These are phyloP conservation scores for Champsocephalus esox DNA, from an alignment of 2,797 vertebrate genomes.

Conservation along the genomic window DNA sequence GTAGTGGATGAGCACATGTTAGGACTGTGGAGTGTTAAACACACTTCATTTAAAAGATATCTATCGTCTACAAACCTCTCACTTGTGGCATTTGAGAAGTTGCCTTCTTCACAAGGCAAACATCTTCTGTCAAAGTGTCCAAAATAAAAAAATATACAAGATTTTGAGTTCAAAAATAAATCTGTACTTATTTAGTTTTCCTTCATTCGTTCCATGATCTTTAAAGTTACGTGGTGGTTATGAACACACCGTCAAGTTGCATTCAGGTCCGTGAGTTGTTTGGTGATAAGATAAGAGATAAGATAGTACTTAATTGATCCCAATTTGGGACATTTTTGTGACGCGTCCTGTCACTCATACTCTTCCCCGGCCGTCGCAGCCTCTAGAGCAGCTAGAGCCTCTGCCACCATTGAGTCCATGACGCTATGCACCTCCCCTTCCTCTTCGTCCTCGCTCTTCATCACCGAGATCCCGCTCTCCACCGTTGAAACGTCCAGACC, in stretches of 20 bases:
- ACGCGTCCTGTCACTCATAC: conserved; percentile 71
- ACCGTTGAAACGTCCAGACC: conserved; percentile 57
- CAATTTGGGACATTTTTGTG: neutral
- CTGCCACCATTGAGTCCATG: conserved; percentile 91
- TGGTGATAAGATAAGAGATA: no score
- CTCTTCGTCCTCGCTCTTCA: conserved; percentile 63
- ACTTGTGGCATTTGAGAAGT: conserved; percentile 21
- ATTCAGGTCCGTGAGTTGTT: neutral
- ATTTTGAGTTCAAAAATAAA: conserved; percentile 50
- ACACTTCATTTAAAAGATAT: conserved; percentile 15
- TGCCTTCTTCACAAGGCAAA: conserved; percentile 46
- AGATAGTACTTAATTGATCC: no score
- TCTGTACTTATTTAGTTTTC: conserved; percentile 51
- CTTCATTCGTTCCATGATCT: conserved; percentile 37
- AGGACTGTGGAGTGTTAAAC: conserved; percentile 59
- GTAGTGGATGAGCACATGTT: conserved; percentile 12
- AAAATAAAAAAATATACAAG: conserved; percentile 33
- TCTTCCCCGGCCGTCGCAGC: conserved; percentile 95
- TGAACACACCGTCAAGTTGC: neutral
- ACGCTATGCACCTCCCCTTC: conserved; percentile 70
- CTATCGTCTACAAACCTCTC: conserved; percentile 52
- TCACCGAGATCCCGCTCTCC: conserved; percentile 70
- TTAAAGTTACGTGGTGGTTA: conserved; percentile 20
- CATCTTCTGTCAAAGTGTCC: conserved; percentile 16
- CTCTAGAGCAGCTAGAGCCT: conserved; percentile 93